Evolutionary conservation across 2,113 vertebrate genomes (phyloP).

Genomic region (Dipodomys stephensi): DNA sequence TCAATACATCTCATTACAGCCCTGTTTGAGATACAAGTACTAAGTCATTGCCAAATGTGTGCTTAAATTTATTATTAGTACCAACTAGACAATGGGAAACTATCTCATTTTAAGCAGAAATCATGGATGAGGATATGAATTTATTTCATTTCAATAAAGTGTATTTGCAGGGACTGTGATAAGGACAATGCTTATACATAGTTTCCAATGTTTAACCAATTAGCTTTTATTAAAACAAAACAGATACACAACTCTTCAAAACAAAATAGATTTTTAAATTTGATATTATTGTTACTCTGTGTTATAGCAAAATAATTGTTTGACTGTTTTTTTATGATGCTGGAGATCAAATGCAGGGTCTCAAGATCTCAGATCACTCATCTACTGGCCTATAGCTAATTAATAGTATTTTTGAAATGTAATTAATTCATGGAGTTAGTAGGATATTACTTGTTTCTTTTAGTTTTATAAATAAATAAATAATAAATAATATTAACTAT

Average conservation of each 20-base stretch:
- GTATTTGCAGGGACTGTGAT: neutral
- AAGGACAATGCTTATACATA: neutral
- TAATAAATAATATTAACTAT: neutral
- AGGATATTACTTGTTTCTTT: neutral
- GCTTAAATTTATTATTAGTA: neutral
- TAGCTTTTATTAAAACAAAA: constrained; percentile 33
- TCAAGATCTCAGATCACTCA: no score
- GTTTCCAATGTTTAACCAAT: constrained; percentile 22
- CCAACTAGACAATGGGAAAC: neutral
- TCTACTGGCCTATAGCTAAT: neutral
- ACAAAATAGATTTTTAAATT: neutral
- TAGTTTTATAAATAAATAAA: neutral
- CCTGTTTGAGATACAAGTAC: neutral
- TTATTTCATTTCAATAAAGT: neutral
- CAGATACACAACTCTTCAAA: neutral
- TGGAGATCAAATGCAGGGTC: neutral
- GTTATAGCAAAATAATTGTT: neutral
- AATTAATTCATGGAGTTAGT: neutral
- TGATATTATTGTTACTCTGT: neutral
- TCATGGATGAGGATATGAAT: neutral
- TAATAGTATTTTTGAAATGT: neutral
- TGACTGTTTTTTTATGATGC: neutral
- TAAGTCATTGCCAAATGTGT: neutral
- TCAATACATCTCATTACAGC: neutral
- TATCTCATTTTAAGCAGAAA: neutral